Conservation (phyloP, 2,797 vertebrate species). For the Gallinago solitaria region DNA sequence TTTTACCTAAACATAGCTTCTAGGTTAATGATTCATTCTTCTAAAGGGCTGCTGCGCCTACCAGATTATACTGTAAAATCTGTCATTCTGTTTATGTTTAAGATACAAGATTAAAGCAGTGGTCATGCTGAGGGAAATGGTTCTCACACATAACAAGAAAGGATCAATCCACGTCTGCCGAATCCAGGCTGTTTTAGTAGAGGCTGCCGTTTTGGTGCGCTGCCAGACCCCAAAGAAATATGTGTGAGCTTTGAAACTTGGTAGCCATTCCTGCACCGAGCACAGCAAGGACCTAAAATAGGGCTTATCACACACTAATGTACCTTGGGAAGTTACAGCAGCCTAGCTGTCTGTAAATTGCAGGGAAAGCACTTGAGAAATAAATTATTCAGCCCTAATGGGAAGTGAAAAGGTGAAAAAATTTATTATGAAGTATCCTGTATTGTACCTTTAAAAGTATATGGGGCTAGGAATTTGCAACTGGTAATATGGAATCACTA, state of each 20-base stretch:
- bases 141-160: conserved; percentile 53
- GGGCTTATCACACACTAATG: not conserved
- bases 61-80: conserved; percentile 66
- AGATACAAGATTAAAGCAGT: conserved; percentile 67
- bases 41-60: conserved; percentile 49
- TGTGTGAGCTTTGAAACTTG: conserved; percentile 18
- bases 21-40: conserved; percentile 63
- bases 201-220: not conserved
- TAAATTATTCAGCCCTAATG: conserved; percentile 18
- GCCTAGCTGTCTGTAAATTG: not conserved
- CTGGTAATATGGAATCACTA: not conserved
- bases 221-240: conserved; percentile 47
- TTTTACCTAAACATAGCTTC: conserved; percentile 49
- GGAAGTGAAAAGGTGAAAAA: not conserved
- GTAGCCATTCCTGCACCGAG: not conserved
- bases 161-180: not conserved
- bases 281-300: conserved; percentile 1
- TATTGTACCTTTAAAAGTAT: not conserved
- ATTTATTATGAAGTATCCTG: not conserved
- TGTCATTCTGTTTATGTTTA: conserved; percentile 62
- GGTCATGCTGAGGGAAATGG: conserved; percentile 64
- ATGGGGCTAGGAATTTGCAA: not conserved
- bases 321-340: conserved; percentile 10
- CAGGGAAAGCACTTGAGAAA: not conserved
- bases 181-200: not conserved